Evolutionary conservation across 64 coral and sea anemone species (phyloP).

Genomic region (Trachythela sp.): DNA sequence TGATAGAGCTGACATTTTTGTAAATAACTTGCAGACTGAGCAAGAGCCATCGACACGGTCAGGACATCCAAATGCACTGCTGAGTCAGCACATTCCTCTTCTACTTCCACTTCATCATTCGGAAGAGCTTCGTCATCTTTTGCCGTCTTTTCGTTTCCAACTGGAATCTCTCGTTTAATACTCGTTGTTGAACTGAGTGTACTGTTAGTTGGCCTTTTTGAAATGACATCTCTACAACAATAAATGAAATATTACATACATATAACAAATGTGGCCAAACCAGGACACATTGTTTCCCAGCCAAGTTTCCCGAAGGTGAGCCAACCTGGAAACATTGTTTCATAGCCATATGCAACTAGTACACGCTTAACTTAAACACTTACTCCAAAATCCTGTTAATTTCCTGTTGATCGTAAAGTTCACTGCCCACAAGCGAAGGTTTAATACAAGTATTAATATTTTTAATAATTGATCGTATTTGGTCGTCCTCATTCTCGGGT

Average conservation of each 20-base stretch:
- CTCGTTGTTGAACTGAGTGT: background rate
- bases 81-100: background rate
- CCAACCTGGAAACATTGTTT: too few relatives aligned
- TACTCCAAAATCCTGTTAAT: background rate
- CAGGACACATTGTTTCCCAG: too few relatives aligned
- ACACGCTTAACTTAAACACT: background rate
- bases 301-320: too few relatives aligned
- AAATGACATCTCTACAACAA: background rate
- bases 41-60: background rate
- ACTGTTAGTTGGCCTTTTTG: background rate
- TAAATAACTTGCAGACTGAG: conserved; percentile 2
- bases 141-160: background rate
- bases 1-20: background rate
- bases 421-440: background rate
- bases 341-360: too few relatives aligned
- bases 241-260: background rate
- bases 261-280: too few relatives aligned
- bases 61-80: background rate
- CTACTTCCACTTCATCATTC: background rate
- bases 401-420: background rate
- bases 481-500: background rate
- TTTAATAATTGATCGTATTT: background rate
- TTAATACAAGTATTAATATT: background rate
- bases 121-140: background rate
- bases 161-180: background rate